phyloP scores from a whole-genome alignment of 2,113 vertebrate species.

The Reinhardtius hippoglossoides region DNA sequence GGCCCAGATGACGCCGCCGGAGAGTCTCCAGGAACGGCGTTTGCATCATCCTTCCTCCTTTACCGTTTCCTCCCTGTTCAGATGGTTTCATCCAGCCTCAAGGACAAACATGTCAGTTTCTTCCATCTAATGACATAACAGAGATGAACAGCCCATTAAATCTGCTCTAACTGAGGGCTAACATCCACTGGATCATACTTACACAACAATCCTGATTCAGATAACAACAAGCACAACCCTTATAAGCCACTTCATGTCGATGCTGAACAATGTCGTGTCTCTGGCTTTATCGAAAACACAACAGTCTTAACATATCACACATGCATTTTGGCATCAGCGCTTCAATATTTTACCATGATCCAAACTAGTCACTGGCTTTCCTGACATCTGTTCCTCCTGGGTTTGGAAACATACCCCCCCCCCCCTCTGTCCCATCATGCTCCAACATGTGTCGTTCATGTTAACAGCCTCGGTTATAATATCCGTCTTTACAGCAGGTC shows the following conservation, averaged over 20 bases:
- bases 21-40: not conserved
- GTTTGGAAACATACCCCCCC: not conserved
- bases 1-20: too few relatives aligned
- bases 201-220: too few relatives aligned
- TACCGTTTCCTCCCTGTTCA: conserved; percentile 11
- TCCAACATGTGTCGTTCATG: not conserved
- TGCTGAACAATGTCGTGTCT: too few relatives aligned
- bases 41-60: conserved; percentile 15
- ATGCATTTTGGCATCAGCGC: not conserved
- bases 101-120: conserved; percentile 48
- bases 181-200: not conserved
- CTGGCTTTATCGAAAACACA: too few relatives aligned
- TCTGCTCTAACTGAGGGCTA: conserved; percentile 36
- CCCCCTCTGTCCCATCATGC: too few relatives aligned
- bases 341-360: conserved; percentile 2
- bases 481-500: not conserved
- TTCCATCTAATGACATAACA: conserved; percentile 14
- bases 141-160: conserved; percentile 36
- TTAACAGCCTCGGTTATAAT: not conserved
- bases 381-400: not conserved
- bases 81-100: conserved; percentile 41
- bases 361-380: not conserved
- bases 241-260: too few relatives aligned
- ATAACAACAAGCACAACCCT: too few relatives aligned
- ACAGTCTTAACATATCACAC: too few relatives aligned